phyloP scores from a whole-genome alignment of 2,797 vertebrate genomes.

The Melanotaenia parkinsoni region DNA sequence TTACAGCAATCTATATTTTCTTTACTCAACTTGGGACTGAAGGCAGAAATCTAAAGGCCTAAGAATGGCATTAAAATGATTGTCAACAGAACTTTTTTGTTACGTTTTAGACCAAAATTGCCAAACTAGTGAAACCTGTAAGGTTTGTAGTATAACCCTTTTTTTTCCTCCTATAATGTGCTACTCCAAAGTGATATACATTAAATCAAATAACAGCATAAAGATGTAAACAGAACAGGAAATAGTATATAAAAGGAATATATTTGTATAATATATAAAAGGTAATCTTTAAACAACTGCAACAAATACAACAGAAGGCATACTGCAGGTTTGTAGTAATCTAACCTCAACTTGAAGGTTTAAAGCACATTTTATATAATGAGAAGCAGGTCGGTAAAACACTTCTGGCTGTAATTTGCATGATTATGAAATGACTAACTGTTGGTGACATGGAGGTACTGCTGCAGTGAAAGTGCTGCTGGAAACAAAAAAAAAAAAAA shows the following conservation, averaged over 20 bases:
- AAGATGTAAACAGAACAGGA: too few species aligned
- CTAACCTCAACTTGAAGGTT: neutral
- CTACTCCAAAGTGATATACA: too few species aligned
- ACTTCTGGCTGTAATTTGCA: neutral
- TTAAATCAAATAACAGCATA: too few species aligned
- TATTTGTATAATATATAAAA: too few species aligned
- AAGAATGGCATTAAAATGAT: neutral
- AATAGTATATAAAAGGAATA: too few species aligned
- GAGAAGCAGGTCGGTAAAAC: constrained; percentile 9
- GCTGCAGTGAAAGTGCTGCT: constrained; percentile 11
- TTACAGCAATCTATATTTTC: neutral
- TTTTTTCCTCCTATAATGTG: too few species aligned
- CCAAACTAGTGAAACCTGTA: neutral
- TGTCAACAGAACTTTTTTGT: neutral
- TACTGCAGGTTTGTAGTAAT: neutral
- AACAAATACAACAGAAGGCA: too few species aligned
- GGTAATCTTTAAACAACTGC: too few species aligned
- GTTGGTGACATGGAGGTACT: constrained; percentile 14
- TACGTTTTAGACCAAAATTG: neutral
- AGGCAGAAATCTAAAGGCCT: too few species aligned
- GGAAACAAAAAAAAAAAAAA: constrained; percentile 31
- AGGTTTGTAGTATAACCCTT: too few species aligned
- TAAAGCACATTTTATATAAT: constrained; percentile 5
- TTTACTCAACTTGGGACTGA: neutral
- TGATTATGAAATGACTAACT: constrained; percentile 14